A percentile compares a stretch with the other conserved stretches of the same genome.
Conservation (phyloP, 1,140 invertebrate genomes). For the Drosophila kikkawai region DNA sequence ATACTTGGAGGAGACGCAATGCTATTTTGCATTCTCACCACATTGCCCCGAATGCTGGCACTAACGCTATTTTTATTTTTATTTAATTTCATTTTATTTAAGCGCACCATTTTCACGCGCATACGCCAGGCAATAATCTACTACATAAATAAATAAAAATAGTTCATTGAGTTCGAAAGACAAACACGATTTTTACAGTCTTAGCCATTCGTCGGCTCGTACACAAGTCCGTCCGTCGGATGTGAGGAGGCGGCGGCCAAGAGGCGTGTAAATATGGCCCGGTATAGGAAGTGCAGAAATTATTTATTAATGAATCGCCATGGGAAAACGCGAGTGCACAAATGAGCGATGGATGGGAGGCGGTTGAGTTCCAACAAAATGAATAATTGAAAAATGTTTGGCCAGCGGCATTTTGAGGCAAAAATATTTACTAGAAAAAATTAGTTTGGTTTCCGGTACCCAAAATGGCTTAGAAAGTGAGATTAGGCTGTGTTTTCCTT, state of each 20-base stretch:
- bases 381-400: conserved; percentile 30
- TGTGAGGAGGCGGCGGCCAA: background rate
- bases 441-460: background rate
- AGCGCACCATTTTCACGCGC: conserved; percentile 35
- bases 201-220: conserved; percentile 1
- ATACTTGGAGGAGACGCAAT: conserved; percentile 39
- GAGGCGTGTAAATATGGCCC: conserved; percentile 28
- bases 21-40: conserved; percentile 8
- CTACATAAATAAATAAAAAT: conserved; percentile 64
- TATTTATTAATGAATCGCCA: conserved; percentile 56
- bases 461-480: background rate
- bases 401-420: background rate
- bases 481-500: background rate
- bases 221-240: background rate
- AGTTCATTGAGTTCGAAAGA: conserved; percentile 65
- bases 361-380: conserved; percentile 16
- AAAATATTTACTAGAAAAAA: conserved; percentile 7
- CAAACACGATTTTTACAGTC: conserved; percentile 50
- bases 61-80: conserved; percentile 38
- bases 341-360: conserved; percentile 10
- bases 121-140: conserved; percentile 45
- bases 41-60: conserved; percentile 8
- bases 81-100: conserved; percentile 40
- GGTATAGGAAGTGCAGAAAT: conserved; percentile 38
- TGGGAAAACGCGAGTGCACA: conserved; percentile 27